A percentile compares a stretch with the other conserved stretches of the same genome.
Conservation (phyloP, 2,797 vertebrate species). For the Epinephelus malabaricus region DNA sequence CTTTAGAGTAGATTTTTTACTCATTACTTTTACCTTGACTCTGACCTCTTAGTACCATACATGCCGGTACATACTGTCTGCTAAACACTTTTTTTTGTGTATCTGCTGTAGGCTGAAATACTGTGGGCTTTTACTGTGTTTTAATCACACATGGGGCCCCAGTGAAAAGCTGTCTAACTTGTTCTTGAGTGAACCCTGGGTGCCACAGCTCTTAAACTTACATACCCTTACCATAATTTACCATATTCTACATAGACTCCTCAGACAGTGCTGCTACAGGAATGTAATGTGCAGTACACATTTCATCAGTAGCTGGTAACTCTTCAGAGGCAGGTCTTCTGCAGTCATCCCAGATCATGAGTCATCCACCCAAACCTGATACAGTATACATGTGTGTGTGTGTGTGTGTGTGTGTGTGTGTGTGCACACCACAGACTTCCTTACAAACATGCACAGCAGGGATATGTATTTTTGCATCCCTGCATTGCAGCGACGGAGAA, state of each 20-base stretch:
- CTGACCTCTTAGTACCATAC: too few species aligned
- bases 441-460: conserved; percentile 11
- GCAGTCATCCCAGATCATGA: conserved; percentile 70
- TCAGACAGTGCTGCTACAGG: conserved; percentile 8
- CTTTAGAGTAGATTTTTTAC: too few species aligned
- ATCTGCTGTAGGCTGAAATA: too few species aligned
- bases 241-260: conserved; percentile 3
- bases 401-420: not conserved
- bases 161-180: not conserved
- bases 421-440: not conserved
- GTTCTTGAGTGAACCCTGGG: not conserved
- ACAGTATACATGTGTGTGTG: conserved; percentile 38
- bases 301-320: conserved; percentile 49
- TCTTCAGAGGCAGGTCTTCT: conserved; percentile 56
- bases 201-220: conserved; percentile 2
- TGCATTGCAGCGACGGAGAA: conserved; percentile 66
- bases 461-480: conserved; percentile 63
- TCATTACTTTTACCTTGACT: too few species aligned
- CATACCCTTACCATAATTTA: conserved; percentile 7
- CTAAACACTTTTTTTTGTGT: too few species aligned
- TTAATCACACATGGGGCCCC: not conserved
- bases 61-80: too few species aligned
- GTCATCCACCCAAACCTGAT: conserved; percentile 66
- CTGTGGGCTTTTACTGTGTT: not conserved
- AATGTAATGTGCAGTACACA: conserved; percentile 34